Conservation (phyloP, 2,113 vertebrate species). For the Laticauda laticaudata region DNA sequence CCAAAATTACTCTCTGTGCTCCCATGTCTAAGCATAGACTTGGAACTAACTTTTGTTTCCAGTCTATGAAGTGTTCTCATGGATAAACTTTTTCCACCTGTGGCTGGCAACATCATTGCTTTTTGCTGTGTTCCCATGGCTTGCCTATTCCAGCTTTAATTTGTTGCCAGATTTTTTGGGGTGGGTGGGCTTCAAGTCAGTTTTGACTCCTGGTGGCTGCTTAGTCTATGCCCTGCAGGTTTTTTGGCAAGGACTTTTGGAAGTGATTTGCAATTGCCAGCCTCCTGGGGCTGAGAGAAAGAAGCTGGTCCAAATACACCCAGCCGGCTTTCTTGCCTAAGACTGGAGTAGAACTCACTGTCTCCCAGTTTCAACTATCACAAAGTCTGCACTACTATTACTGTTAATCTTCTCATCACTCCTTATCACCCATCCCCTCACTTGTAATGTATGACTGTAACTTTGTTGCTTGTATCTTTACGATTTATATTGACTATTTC, state of each 20-base stretch:
- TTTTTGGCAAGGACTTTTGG: neutral
- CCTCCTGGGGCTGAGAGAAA: neutral
- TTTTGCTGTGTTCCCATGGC: neutral
- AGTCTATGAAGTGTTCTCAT: neutral
- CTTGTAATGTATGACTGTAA: too few species aligned
- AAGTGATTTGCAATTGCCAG: neutral
- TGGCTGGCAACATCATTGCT: neutral
- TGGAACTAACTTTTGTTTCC: neutral
- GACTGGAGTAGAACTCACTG: neutral
- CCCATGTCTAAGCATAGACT: neutral
- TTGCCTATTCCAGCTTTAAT: neutral
- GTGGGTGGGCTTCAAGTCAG: neutral
- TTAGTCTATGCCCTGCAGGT: neutral
- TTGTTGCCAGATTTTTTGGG: neutral
- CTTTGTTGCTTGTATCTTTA: too few species aligned
- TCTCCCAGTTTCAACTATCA: neutral
- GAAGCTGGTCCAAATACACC: neutral
- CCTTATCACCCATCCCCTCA: too few species aligned
- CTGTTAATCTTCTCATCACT: too few species aligned
- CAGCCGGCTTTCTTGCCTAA: neutral
- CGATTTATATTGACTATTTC: too few species aligned
- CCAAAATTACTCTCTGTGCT: neutral
- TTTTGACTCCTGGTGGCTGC: neutral
- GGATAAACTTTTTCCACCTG: neutral
- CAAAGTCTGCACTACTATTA: too few species aligned